Percentiles rank a stretch among this genome's conserved stretches.
These are phyloP conservation scores for Physella acuta DNA, from an alignment of 1,140 invertebrate genomes.

Conservation along the genomic window DNA sequence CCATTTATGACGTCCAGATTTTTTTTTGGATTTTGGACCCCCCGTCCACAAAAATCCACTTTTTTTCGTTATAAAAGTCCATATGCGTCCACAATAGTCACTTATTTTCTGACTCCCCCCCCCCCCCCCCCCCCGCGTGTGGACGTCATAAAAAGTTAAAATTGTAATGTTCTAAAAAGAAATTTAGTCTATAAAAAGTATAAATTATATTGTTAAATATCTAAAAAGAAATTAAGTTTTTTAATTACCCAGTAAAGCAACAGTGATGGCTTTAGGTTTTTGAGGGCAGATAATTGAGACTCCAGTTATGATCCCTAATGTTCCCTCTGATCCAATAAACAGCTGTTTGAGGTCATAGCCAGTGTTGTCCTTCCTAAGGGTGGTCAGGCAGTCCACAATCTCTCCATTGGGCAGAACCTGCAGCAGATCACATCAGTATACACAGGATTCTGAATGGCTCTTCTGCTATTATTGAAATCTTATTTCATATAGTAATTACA, in stretches of 20 bases:
- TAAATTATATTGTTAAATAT: background rate
- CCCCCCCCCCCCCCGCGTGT: too few species aligned
- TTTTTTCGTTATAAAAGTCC: too few species aligned
- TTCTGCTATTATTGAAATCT: too few species aligned
- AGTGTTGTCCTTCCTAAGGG: slow-evolving; percentile 94
- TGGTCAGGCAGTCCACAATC: slow-evolving; percentile 81
- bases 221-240: background rate
- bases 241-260: slow-evolving; percentile 86
- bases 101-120: background rate
- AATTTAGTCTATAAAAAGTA: too few species aligned
- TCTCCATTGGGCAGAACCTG: slow-evolving; percentile 84
- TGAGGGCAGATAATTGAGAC: slow-evolving; percentile 86
- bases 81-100: background rate
- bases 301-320: slow-evolving; percentile 91
- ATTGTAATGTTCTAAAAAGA: background rate
- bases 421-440: too few species aligned
- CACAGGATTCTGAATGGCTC: too few species aligned
- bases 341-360: slow-evolving; percentile 95
- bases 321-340: slow-evolving; percentile 97
- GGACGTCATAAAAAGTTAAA: too few species aligned
- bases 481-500: too few species aligned
- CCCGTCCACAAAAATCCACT: too few species aligned
- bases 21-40: too few species aligned
- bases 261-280: slow-evolving; percentile 74
- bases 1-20: too few species aligned